Evolutionary conservation across 2,113 vertebrate genomes (phyloP).

Genomic region (Centrocercus urophasianus): DNA sequence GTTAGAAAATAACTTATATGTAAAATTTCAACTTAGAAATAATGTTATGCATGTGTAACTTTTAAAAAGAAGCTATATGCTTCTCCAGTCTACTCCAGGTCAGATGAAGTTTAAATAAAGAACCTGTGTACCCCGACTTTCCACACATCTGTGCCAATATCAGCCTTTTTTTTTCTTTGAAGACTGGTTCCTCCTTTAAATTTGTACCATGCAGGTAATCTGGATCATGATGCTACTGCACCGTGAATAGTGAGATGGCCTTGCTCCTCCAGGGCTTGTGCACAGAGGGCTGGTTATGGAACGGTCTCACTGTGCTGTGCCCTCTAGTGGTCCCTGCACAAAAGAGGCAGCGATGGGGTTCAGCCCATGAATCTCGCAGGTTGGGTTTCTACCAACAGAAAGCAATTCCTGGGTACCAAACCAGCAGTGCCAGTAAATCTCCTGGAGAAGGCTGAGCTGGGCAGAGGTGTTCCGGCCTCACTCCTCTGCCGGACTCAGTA

Average conservation of each 20-base stretch:
- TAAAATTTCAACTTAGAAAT: neutral
- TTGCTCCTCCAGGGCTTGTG: accelerated
- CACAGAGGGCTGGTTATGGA: too few species aligned
- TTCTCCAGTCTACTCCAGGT: neutral
- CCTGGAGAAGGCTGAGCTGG: neutral
- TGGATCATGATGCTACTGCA: accelerated
- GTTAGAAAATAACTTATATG: neutral
- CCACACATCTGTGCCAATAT: neutral
- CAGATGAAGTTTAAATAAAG: neutral
- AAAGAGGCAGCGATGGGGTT: neutral
- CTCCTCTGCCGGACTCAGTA: neutral
- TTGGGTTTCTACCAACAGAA: accelerated
- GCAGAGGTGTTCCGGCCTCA: neutral
- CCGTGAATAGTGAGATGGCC: accelerated
- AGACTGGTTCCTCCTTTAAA: neutral
- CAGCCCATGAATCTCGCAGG: neutral
- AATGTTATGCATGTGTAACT: neutral
- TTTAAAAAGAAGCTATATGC: neutral
- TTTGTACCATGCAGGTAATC: accelerated
- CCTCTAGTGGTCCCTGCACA: neutral
- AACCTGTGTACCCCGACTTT: neutral
- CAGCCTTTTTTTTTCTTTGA: neutral
- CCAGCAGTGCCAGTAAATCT: neutral
- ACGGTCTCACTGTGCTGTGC: neutral
- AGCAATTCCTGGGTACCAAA: neutral